Evolutionary conservation across 2,888 invertebrate species (phyloP).

Genomic region (Lumbricus terrestris): DNA sequence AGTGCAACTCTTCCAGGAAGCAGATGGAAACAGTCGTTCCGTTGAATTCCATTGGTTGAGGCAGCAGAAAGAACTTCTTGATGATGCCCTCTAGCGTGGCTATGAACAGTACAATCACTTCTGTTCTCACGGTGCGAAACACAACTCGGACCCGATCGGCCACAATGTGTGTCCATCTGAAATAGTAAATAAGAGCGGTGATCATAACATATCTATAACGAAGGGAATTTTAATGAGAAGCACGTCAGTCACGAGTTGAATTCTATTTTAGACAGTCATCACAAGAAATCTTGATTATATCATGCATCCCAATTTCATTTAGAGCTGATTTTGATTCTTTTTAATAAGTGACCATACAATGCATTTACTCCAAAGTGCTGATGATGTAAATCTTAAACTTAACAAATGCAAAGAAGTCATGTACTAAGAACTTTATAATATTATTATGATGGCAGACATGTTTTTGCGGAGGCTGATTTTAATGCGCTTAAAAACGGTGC

Average conservation of each 20-base stretch:
- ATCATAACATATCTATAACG: not conserved
- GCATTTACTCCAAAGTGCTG: not conserved
- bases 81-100: conserved; percentile 75
- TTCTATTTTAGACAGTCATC: not conserved
- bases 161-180: conserved; percentile 65
- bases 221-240: too few species aligned
- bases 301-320: not conserved
- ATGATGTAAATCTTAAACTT: not conserved
- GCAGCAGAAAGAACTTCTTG: conserved; percentile 77
- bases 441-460: not conserved
- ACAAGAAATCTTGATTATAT: not conserved
- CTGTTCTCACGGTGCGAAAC: conserved; percentile 55
- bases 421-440: too few species aligned
- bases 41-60: conserved; percentile 47
- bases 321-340: not conserved
- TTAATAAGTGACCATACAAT: not conserved
- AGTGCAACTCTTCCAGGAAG: conserved; percentile 22
- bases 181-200: conserved; percentile 16
- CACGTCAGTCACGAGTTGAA: too few species aligned
- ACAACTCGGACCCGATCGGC: conserved; percentile 77
- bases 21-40: conserved; percentile 57
- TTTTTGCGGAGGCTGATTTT: not conserved
- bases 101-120: conserved; percentile 75
- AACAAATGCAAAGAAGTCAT: not conserved
- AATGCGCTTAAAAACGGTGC: not conserved